These are phyloP conservation scores for Thymelicus lineola DNA, from an alignment of 2,888 invertebrate genomes.

Conservation along the genomic window DNA sequence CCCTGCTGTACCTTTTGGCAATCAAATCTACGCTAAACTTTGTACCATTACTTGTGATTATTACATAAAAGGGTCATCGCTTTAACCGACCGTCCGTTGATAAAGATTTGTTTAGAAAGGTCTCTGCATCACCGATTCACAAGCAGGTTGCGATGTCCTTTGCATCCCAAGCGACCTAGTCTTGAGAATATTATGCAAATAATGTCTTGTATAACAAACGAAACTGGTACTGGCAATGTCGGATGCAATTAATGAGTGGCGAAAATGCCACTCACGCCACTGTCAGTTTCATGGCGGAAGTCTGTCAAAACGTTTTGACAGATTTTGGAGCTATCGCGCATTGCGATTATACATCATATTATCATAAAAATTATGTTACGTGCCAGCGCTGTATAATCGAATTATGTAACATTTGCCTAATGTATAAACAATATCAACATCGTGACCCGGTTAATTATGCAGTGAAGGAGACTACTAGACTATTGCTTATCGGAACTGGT, in stretches of 20 bases:
- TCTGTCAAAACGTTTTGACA: constrained; percentile 66
- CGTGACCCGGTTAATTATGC: constrained; percentile 15
- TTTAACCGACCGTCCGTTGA: constrained; percentile 23
- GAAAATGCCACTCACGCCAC: constrained; percentile 64
- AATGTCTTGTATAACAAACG: constrained; percentile 73
- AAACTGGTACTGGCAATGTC: constrained; percentile 72
- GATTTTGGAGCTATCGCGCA: constrained; percentile 48
- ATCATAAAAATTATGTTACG: constrained; percentile 38
- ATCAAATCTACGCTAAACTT: too few species aligned
- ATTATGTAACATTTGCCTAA: constrained; percentile 29
- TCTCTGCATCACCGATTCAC: constrained; percentile 23
- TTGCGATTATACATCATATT: constrained; percentile 44
- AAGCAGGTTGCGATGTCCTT: constrained; percentile 33
- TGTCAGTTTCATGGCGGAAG: constrained; percentile 58
- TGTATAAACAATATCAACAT: constrained; percentile 21
- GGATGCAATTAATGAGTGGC: constrained; percentile 71
- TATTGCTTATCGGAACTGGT: neutral
- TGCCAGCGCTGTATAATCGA: constrained; percentile 25
- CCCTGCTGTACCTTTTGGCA: too few species aligned
- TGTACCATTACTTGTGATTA: constrained; percentile 13
- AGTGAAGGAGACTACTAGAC: constrained; percentile 4
- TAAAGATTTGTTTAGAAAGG: constrained; percentile 38
- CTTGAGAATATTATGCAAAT: constrained; percentile 46
- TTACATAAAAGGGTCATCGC: constrained; percentile 37
- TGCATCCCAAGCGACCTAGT: constrained; percentile 37